Percentiles rank a stretch among this genome's conserved stretches.
phyloP scores from a whole-genome alignment of 2,888 invertebrate genomes.

The Galerucella pusilla region DNA sequence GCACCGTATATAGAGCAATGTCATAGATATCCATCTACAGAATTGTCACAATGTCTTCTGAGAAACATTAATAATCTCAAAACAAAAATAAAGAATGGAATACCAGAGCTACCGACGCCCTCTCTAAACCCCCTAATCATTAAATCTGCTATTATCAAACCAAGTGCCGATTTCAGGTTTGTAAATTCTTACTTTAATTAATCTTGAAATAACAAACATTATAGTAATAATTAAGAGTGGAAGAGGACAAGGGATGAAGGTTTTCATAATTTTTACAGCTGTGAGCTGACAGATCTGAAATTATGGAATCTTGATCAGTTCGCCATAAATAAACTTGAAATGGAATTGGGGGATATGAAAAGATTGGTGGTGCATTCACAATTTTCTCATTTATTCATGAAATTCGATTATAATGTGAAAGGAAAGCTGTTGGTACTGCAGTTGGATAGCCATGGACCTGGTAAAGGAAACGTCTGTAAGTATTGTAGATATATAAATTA shows the following conservation, averaged over 20 bases:
- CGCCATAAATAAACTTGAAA: constrained; percentile 64
- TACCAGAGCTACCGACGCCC: constrained; percentile 75
- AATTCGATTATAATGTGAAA: constrained; percentile 71
- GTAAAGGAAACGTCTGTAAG: constrained; percentile 18
- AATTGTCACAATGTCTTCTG: constrained; percentile 70
- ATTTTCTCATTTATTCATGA: constrained; percentile 73
- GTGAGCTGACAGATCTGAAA: neutral
- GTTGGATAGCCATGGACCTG: constrained; percentile 68
- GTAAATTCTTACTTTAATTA: neutral
- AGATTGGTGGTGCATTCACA: constrained; percentile 68
- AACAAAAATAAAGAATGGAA: constrained; percentile 70
- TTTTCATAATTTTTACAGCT: neutral
- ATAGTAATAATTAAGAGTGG: neutral
- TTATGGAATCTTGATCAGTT: constrained; percentile 2
- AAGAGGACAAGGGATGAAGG: too few species aligned
- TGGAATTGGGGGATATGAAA: constrained; percentile 65
- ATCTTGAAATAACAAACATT: neutral
- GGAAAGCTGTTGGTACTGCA: constrained; percentile 78
- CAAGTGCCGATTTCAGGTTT: constrained; percentile 36
- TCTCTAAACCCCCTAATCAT: constrained; percentile 75
- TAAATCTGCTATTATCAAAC: constrained; percentile 73
- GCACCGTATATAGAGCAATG: constrained; percentile 75
- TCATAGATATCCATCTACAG: constrained; percentile 70
- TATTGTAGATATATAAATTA: constrained; percentile 18
- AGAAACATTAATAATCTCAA: constrained; percentile 70